Evolutionary conservation across 2,888 invertebrate genomes (phyloP), one percentile per base, ranked within the genome.

Genomic region (Epinotia demarniana): DNA sequence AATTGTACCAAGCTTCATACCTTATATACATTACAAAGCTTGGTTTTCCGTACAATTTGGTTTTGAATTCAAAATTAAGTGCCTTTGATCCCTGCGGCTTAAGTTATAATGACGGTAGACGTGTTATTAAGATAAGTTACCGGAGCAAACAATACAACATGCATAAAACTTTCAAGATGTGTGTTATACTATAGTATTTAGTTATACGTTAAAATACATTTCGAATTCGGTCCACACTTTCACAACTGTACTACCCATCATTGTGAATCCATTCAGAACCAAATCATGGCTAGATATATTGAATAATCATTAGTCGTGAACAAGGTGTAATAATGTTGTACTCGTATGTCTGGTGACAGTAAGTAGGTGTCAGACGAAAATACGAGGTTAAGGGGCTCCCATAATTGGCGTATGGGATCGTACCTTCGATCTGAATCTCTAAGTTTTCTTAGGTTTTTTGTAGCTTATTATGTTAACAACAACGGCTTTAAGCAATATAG

Each of bases 21-120:
- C 5, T n/a, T 16, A 13, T 5, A 49, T 4, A 49, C 49, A 53
- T 5, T n/a, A n/a, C 53, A n/a, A 53, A 53, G 53, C n/a, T 53
- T 53, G 13, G n/a, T 53, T 53, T 53, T 53, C 53, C 53, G 53
- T 53, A 53, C 16, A 53, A n/a, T n/a, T n/a, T 53, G 53, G 16
- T 23, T 71, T 72, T 23, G 63, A 63, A 55, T 62, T 19, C 19
- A 43, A 57, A 19, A 72, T 53, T 39, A 55, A 72, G 43, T 57
- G 43, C 23, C 39, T 71, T 55, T 63, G 63, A 72, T 63, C 57
- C 53, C 43, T 43, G n/a, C n/a, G n/a, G n/a, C n/a, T n/a, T 53
- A 53, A 53, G 63, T 72, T 53, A 63, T 39, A 57, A 63, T 63
- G 43, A 63, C 16, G 27, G 23, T 13, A 63, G 70, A 61, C 39